A percentile compares a stretch with the other conserved stretches of the same genome.
phyloP scores from a whole-genome alignment of 2,113 vertebrate species.

The Daboia siamensis region DNA sequence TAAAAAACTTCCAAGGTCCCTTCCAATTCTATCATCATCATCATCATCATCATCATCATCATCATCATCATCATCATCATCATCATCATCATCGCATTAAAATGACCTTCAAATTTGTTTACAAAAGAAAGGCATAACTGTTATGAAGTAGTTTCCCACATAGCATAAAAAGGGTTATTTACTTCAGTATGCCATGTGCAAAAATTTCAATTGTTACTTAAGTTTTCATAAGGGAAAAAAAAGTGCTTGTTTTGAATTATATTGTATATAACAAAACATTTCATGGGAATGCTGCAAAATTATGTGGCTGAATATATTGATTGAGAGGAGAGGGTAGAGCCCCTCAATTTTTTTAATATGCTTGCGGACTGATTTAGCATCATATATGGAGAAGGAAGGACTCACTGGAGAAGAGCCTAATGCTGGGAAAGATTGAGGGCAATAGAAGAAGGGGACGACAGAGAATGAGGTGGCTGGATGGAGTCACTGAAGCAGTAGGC shows the following conservation, averaged over 20 bases:
- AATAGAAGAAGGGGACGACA: too few species aligned
- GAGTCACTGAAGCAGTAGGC: too few species aligned
- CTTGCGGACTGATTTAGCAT: neutral
- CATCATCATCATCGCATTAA: neutral
- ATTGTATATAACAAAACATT: neutral
- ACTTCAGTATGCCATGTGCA: neutral
- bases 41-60: too few species aligned
- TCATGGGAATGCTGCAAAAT: neutral
- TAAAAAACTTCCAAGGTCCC: too few species aligned
- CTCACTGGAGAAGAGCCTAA: too few species aligned
- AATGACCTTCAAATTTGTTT: neutral
- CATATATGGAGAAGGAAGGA: neutral
- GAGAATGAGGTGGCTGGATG: too few species aligned
- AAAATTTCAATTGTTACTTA: neutral
- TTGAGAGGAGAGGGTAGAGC: neutral
- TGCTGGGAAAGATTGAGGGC: too few species aligned
- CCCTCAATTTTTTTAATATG: neutral
- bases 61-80: too few species aligned
- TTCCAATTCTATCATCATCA: too few species aligned
- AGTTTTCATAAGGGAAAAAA: neutral
- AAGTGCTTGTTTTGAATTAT: neutral
- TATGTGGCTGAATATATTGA: neutral
- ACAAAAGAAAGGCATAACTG: neutral
- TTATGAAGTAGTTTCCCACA: conserved; percentile 27
- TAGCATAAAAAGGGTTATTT: conserved; percentile 10